Base-by-base conservation (phyloP, 2,888 invertebrate genomes). In the Brenthis hecate region DNA sequence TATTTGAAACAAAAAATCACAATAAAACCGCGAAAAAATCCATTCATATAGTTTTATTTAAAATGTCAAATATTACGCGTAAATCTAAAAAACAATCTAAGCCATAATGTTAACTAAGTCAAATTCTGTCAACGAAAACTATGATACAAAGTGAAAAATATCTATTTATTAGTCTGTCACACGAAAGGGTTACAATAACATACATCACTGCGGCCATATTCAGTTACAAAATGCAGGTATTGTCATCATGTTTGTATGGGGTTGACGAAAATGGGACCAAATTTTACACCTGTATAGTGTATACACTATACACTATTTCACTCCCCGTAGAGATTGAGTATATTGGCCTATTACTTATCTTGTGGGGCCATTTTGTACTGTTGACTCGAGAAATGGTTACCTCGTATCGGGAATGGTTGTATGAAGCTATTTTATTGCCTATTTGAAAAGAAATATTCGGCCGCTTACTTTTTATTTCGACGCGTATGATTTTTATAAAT, bases 151-250 rank as follows among this genome's bases (percentile, higher is more conserved):
- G 36, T 43, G 36, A 11, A 43, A 43, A 43, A 8, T 43, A 11
- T 11, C 36, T 8, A 43, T 43, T 43, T 43, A 43, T 43, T 43
- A 43, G 11, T 11, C 2, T 43, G 36, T 43, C 36, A 43, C 82
- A 81, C 76, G 6, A 51, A 51, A 14, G 51, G n/a, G 51, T n/a
- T n/a, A 13, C 51, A 51, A 14, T 13, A 13, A 51, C 60, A n/a
- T 62, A 56, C 73, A 56, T 72, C 77, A 79, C 82, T 80, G 81
- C 80, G 83, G 81, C 82, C 83, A 84, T 85, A 86, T 85, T 83
- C 81, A 80, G 83, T 81, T 82, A 85, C 85, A 84, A 85, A 83
- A 79, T 80, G 78, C 81, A 80, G 83, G 82, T 79, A 85, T 85
- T 84, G 84, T 84, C 78, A 75, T 72, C 76, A 81, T 80, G 82